Percentiles rank a stretch among this genome's conserved stretches.
phyloP scores from a whole-genome alignment of 2,113 vertebrate genomes.

The Perca fluviatilis region DNA sequence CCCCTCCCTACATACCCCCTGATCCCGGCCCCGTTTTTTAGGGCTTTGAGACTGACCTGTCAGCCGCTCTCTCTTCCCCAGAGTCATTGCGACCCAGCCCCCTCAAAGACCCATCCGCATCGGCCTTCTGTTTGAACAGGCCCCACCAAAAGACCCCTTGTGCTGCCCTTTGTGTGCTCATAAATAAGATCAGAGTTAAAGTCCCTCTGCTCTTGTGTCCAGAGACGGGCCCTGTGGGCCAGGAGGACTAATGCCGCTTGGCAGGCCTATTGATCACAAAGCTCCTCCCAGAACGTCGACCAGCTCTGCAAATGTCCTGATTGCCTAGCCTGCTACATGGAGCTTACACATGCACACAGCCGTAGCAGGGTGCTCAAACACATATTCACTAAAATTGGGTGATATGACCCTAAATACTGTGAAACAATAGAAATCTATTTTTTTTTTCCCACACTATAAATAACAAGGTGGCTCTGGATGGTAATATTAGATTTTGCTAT shows the following conservation, averaged over 20 bases:
- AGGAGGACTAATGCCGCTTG: conserved; percentile 77
- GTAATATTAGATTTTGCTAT: not conserved
- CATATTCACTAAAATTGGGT: not conserved
- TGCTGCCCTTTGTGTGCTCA: conserved; percentile 80
- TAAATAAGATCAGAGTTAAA: conserved; percentile 87
- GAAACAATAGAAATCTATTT: not conserved
- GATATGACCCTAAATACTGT: not conserved
- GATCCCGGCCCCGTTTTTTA: conserved; percentile 80
- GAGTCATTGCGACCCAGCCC: conserved; percentile 80
- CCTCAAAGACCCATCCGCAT: conserved; percentile 77
- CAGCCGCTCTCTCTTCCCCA: conserved; percentile 79
- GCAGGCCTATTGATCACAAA: conserved; percentile 79
- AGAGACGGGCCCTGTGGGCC: conserved; percentile 68
- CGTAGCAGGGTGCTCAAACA: conserved; percentile 1
- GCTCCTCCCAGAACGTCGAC: conserved; percentile 51
- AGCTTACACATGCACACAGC: conserved; percentile 18
- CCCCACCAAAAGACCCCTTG: conserved; percentile 78
- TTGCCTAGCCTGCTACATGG: conserved; percentile 10
- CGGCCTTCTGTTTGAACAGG: conserved; percentile 83
- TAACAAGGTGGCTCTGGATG: not conserved
- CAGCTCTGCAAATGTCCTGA: conserved; percentile 36
- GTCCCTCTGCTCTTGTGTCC: conserved; percentile 79
- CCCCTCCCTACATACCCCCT: conserved; percentile 66
- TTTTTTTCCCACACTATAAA: not conserved
- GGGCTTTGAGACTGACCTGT: conserved; percentile 80